A percentile compares a stretch with the other conserved stretches of the same genome.
These are phyloP conservation scores for Macrophya annulata DNA, from an alignment of 2,888 invertebrate species.

Conservation along the genomic window DNA sequence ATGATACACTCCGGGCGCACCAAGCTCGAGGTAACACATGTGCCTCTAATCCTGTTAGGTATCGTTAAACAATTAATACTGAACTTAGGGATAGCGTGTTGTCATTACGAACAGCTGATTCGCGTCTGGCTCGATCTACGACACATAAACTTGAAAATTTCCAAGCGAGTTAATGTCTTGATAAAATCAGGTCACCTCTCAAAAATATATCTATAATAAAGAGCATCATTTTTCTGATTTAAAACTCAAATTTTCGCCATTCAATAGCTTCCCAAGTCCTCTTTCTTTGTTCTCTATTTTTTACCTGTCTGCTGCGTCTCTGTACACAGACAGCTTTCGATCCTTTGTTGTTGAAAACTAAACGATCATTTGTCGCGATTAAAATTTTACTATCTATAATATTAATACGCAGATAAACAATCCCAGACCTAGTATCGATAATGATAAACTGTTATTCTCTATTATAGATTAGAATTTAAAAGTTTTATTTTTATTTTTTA, in stretches of 20 bases:
- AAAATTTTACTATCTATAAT: neutral
- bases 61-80: constrained; percentile 54
- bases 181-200: constrained; percentile 1
- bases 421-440: neutral
- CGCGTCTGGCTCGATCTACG: constrained; percentile 67
- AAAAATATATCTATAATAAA: neutral
- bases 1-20: constrained; percentile 80
- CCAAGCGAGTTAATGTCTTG: neutral
- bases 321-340: constrained; percentile 36
- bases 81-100: constrained; percentile 73
- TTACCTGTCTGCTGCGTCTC: constrained; percentile 3
- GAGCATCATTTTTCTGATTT: neutral
- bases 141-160: constrained; percentile 23
- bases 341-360: constrained; percentile 38
- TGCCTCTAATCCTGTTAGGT: constrained; percentile 59
- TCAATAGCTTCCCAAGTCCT: neutral
- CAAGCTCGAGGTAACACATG: constrained; percentile 78
- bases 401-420: neutral
- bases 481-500: neutral
- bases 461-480: neutral
- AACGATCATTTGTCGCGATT: constrained; percentile 18
- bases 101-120: constrained; percentile 78
- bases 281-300: constrained; percentile 38
- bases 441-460: neutral
- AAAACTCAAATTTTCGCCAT: constrained; percentile 38